Base-by-base conservation (phyloP, 37 sponge, comb jelly and placozoan genomes). In the Corticium candelabrum region DNA sequence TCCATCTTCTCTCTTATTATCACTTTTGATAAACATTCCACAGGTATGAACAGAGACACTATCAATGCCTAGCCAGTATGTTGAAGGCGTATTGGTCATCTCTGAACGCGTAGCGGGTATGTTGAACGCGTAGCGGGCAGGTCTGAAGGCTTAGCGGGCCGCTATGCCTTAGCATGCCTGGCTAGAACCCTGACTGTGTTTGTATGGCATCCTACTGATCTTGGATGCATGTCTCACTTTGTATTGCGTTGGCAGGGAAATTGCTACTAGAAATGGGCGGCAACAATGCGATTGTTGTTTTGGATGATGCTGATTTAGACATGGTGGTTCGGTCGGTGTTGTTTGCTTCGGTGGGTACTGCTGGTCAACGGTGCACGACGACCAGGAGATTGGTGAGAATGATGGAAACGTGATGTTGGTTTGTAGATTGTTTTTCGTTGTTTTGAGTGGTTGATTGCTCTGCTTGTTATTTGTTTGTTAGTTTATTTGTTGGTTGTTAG, bases 361-460 rank as follows among this genome's bases (percentile, higher is more conserved):
- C 95, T 37, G 99, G 99, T 81, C 95, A 99, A 78, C 78, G 99
- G 21, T 99, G 99, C 67, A 99, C 99, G 41, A 94, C 93, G 29
- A 86, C 90, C 57, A 85, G 95, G 73, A 87, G 95, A 75, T 67
- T 94, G 87, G 93, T 96, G 35, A 37, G 90, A 29, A 29, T 15
- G 5, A 30, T 15, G 33, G 73, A 7, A 7, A 34, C 31, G 7
- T 30, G 7, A 32, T 34, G 5, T 4, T 70, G 7, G 35, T 70
- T 4, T 41, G 68, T 1, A 34, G 73, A 78, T 34, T 41, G 30
- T 2, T 41, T 21, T 72, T 32, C 37, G 0, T 32, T 37, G 38
- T 1, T n/a, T 1, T 40, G 50, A 27, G 33, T 69, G 84, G 1
- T 41, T n/a, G n/a, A n/a, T n/a, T n/a, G n/a, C n/a, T n/a, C n/a